phyloP scores from a whole-genome alignment of 2,888 invertebrate genomes.

The Parnassius orleans region DNA sequence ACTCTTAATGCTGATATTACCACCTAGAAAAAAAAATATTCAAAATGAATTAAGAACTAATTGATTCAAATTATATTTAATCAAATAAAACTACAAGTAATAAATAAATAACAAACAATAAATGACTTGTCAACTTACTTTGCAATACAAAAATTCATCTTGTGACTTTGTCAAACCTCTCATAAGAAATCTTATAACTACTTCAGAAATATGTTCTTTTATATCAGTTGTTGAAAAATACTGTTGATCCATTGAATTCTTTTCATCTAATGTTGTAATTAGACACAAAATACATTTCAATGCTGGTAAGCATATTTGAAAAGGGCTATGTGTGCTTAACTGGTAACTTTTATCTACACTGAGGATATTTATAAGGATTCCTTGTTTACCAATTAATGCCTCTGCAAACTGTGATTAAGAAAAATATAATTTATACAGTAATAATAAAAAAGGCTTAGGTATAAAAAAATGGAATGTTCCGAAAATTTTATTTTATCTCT shows the following conservation, averaged over 20 bases:
- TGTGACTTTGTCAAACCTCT: slow-evolving; percentile 48
- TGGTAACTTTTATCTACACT: slow-evolving; percentile 41
- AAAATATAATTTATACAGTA: neutral
- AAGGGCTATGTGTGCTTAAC: slow-evolving; percentile 43
- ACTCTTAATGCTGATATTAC: slow-evolving; percentile 70
- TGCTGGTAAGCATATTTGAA: slow-evolving; percentile 57
- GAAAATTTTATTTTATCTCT: too few species aligned
- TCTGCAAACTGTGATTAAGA: slow-evolving; percentile 54
- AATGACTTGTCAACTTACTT: slow-evolving; percentile 50
- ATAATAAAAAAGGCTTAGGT: slow-evolving; percentile 3
- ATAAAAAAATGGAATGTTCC: too few species aligned
- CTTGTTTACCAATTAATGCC: slow-evolving; percentile 59
- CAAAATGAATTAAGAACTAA: too few species aligned
- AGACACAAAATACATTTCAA: slow-evolving; percentile 60
- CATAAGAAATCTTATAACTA: slow-evolving; percentile 50
- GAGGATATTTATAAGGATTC: slow-evolving; percentile 56
- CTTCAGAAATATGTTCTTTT: slow-evolving; percentile 54
- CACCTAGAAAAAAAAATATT: slow-evolving; percentile 53
- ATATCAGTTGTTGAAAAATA: slow-evolving; percentile 41
- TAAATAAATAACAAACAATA: too few species aligned
- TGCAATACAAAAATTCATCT: slow-evolving; percentile 69
- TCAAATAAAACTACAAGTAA: too few species aligned
- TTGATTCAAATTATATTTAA: too few species aligned
- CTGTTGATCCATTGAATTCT: slow-evolving; percentile 34
- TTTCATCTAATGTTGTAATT: slow-evolving; percentile 49